Conservation (phyloP, 2,797 vertebrate species). For the Danio kyathit region DNA sequence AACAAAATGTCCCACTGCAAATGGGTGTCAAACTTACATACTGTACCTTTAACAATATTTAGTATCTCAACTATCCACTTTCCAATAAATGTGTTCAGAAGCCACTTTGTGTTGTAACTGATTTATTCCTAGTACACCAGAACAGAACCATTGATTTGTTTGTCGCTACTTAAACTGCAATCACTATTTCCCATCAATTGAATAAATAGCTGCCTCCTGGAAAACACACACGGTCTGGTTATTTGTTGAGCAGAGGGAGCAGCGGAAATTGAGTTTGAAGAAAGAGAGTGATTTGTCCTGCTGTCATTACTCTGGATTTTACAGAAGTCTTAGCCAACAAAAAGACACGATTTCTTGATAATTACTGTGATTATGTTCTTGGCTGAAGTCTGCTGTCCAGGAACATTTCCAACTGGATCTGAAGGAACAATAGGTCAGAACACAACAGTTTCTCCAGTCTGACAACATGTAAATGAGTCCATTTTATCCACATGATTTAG, state of each 20-base stretch:
- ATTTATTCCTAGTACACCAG: conserved; percentile 41
- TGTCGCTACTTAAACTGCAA: conserved; percentile 56
- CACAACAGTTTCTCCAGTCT: conserved; percentile 43
- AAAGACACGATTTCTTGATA: conserved; percentile 56
- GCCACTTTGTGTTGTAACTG: conserved; percentile 24
- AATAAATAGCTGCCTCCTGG: conserved; percentile 62
- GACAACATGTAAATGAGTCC: conserved; percentile 40
- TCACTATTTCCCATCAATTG: conserved; percentile 54
- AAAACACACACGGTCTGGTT: conserved; percentile 38
- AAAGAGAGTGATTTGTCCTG: conserved; percentile 38
- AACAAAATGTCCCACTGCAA: too few relatives aligned
- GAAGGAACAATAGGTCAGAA: conserved; percentile 53
- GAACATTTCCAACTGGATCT: conserved; percentile 55
- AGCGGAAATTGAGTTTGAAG: conserved; percentile 45
- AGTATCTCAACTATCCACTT: neutral
- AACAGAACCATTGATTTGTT: conserved; percentile 57
- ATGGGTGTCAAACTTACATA: too few relatives aligned
- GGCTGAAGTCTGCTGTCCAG: conserved; percentile 51
- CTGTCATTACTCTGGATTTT: conserved; percentile 34
- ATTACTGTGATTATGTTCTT: conserved; percentile 61
- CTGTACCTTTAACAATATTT: neutral
- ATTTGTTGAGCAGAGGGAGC: conserved; percentile 47
- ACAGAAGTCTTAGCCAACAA: conserved; percentile 55
- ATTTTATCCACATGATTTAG: conserved; percentile 21
- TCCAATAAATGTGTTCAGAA: conserved; percentile 36